A percentile compares a stretch with the other conserved stretches of the same genome.
Conservation (phyloP, 1,140 invertebrate species). For the Drosophila ercepeae region DNA sequence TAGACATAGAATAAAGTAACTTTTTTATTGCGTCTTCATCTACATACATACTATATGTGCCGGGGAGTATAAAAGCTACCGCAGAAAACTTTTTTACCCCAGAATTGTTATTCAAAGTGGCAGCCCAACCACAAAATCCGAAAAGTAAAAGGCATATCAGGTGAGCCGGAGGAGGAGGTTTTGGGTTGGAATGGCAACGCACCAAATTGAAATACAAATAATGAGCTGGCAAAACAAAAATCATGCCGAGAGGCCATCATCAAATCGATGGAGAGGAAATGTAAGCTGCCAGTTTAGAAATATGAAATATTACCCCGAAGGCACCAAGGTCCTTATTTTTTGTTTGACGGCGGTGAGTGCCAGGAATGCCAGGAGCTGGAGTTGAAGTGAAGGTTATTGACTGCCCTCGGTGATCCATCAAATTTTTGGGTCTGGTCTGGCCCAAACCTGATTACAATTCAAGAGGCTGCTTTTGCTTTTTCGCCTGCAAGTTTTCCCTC, state of each 20-base stretch:
- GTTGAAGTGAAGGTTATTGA: constrained; percentile 13
- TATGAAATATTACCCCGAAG: constrained; percentile 63
- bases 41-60: constrained; percentile 45
- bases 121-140: constrained; percentile 64
- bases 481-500: background rate
- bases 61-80: constrained; percentile 56
- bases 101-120: constrained; percentile 80
- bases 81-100: constrained; percentile 63
- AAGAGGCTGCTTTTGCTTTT: constrained; percentile 46
- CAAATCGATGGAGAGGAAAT: constrained; percentile 66
- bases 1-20: constrained; percentile 75
- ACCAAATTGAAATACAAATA: constrained; percentile 76
- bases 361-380: background rate
- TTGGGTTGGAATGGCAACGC: constrained; percentile 38
- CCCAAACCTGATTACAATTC: constrained; percentile 64
- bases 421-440: constrained; percentile 50
- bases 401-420: constrained; percentile 69
- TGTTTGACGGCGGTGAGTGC: background rate
- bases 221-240: constrained; percentile 80
- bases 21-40: constrained; percentile 80
- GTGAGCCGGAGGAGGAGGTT: constrained; percentile 1
- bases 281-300: constrained; percentile 72
- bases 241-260: constrained; percentile 67
- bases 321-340: constrained; percentile 8
- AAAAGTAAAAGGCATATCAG: constrained; percentile 67